These are phyloP conservation scores for Tapera naevia DNA, from an alignment of 2,797 vertebrate species.

Conservation along the genomic window DNA sequence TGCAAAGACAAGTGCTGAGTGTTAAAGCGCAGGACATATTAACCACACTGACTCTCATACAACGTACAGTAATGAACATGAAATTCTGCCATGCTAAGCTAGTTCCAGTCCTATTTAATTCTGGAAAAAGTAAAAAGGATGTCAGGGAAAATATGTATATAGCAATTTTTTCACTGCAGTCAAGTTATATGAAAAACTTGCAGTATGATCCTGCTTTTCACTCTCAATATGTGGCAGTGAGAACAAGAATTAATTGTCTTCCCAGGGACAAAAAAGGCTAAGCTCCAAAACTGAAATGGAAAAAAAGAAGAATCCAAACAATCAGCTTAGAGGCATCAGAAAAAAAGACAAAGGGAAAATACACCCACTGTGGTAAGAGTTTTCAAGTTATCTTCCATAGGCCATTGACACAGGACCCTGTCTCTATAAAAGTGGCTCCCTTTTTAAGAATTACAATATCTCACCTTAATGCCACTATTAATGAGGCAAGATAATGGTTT, in stretches of 20 bases:
- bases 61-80: background rate
- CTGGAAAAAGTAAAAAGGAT: background rate
- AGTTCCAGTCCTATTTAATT: background rate
- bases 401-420: background rate
- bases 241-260: background rate
- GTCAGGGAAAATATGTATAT: background rate
- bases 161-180: background rate
- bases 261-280: background rate
- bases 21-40: background rate
- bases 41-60: background rate
- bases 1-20: background rate
- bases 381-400: background rate
- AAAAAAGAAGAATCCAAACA: background rate
- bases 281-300: background rate
- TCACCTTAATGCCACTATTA: background rate
- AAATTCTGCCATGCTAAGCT: background rate
- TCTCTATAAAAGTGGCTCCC: background rate
- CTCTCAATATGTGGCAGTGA: background rate
- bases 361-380: background rate
- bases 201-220: conserved; percentile 32
- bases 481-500: background rate
- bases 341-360: background rate
- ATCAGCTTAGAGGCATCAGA: background rate
- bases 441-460: background rate
- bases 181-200: background rate